Conservation (phyloP, 2,113 vertebrate genomes). For the Elachura formosa region DNA sequence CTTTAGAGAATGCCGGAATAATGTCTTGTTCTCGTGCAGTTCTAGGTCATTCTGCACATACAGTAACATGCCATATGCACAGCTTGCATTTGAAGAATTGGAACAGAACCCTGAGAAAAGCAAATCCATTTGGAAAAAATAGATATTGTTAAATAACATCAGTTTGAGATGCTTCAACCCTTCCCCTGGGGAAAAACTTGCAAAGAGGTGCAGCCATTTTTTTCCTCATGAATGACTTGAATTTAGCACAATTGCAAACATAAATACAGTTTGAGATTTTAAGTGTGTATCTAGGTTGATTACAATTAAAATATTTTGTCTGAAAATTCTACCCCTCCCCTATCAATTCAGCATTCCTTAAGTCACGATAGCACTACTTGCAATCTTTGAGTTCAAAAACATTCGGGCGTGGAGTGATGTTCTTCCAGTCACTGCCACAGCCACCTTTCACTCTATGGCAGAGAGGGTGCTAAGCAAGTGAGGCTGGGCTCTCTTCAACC, state of each 20-base stretch:
- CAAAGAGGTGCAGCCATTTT: background rate
- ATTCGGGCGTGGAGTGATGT: background rate
- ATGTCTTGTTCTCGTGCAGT: background rate
- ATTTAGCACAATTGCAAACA: conserved; percentile 15
- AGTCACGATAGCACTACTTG: background rate
- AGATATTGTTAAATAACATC: background rate
- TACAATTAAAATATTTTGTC: conserved; percentile 13
- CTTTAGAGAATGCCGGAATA: background rate
- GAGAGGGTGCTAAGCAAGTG: background rate
- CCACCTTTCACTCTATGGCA: background rate
- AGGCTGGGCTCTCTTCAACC: conserved; percentile 56
- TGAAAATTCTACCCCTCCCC: background rate
- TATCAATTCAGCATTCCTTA: background rate
- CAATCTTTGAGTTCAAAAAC: background rate
- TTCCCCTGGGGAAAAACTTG: background rate
- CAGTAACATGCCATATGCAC: background rate
- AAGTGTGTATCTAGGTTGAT: background rate
- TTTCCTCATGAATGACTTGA: background rate
- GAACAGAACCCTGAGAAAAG: conserved; percentile 63
- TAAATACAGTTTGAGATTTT: conserved; percentile 22
- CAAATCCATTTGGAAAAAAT: conserved; percentile 9
- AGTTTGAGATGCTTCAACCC: conserved; percentile 1
- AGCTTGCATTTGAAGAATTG: background rate
- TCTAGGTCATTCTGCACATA: background rate
- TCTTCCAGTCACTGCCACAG: background rate